Evolutionary conservation across 2,113 vertebrate genomes (phyloP).

Genomic region (Gasterosteus aculeatus): DNA sequence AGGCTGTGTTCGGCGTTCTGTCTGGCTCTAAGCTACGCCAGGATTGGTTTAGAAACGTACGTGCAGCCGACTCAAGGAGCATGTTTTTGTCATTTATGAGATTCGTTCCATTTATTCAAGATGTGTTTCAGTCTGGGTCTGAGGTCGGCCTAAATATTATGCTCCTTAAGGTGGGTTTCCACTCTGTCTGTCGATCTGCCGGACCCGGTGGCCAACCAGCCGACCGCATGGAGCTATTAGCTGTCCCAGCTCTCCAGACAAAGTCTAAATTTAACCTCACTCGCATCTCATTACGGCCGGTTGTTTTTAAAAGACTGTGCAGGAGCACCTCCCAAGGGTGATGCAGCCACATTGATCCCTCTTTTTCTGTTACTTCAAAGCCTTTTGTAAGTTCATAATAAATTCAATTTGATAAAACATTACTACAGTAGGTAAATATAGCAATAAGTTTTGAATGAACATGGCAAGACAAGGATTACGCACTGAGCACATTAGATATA

Average conservation of each 20-base stretch:
- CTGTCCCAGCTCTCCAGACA: conserved; percentile 53
- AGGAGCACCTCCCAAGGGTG: conserved; percentile 42
- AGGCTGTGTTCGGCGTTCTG: not conserved
- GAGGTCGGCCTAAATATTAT: conserved; percentile 66
- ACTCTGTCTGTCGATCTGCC: conserved; percentile 55
- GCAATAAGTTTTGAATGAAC: too few species aligned
- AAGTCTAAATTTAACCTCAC: conserved; percentile 71
- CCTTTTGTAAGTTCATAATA: not conserved
- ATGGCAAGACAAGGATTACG: not conserved
- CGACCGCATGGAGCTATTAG: conserved; percentile 69
- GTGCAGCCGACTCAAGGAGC: not conserved
- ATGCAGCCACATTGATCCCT: conserved; percentile 46
- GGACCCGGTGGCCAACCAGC: conserved; percentile 49
- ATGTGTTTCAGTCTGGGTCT: conserved; percentile 65
- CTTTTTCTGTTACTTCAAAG: conserved; percentile 22
- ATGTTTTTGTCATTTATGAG: conserved; percentile 56
- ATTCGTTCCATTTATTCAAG: conserved; percentile 50
- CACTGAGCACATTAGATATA: not conserved
- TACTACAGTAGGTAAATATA: too few species aligned
- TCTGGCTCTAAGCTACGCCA: not conserved
- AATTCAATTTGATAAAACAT: not conserved
- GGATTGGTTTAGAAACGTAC: not conserved
- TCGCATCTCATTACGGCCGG: conserved; percentile 61
- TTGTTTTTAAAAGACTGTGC: conserved; percentile 55
- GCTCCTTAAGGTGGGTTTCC: conserved; percentile 60